Conservation (phyloP, 2,797 vertebrate species). For the Cuculus canorus region DNA sequence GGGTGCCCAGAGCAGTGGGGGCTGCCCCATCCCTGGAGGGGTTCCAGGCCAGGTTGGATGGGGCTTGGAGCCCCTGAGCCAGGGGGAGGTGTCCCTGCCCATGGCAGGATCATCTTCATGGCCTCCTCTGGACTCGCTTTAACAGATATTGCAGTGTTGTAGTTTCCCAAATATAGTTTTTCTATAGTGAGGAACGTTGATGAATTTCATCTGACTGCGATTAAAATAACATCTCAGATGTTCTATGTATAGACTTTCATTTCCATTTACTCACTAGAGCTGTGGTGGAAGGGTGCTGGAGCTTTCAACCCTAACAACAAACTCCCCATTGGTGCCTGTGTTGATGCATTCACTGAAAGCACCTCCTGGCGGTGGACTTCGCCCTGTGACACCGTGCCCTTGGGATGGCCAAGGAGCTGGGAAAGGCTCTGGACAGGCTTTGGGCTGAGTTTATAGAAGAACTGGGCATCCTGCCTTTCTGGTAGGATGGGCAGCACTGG, state of each 20-base stretch:
- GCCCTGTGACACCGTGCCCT: rapidly evolving
- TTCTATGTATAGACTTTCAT: not conserved
- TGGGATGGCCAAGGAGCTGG: rapidly evolving
- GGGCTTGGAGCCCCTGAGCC: too few relatives aligned
- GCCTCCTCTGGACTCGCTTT: too few relatives aligned
- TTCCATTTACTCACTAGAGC: not conserved
- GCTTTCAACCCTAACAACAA: rapidly evolving
- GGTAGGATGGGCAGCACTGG: rapidly evolving
- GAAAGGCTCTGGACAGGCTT: not conserved
- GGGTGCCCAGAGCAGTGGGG: too few relatives aligned
- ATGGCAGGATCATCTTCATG: too few relatives aligned
- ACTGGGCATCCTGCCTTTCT: rapidly evolving
- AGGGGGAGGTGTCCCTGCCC: too few relatives aligned
- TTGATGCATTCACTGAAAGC: rapidly evolving
- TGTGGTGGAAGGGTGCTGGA: not conserved
- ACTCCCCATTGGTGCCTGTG: not conserved
- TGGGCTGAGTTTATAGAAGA: too few relatives aligned
- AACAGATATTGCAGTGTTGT: not conserved
- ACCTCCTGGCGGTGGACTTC: not conserved
- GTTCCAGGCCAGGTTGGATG: too few relatives aligned
- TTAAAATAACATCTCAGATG: not conserved
- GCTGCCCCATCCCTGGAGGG: too few relatives aligned
- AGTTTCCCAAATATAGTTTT: not conserved
- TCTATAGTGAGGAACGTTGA: not conserved
- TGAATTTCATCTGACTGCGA: not conserved